Base-by-base conservation (phyloP, 2,888 invertebrate genomes). In the Macrophya alboannulata region DNA sequence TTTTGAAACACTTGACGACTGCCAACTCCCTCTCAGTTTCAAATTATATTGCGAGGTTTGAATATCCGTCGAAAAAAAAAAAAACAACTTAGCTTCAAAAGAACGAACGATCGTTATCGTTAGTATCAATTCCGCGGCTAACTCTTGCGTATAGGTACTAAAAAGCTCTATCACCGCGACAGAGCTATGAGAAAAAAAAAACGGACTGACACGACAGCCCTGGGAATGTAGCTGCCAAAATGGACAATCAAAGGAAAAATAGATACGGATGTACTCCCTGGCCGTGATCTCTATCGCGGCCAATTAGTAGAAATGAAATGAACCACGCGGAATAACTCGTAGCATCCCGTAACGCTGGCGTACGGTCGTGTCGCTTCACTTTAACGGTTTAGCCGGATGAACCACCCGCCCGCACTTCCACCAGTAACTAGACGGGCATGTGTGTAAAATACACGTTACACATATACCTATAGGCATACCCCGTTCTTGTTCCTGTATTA, bases 231-330 rank as follows among this genome's bases (percentile, higher is more conserved):
- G n/a, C 72, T 45, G 72, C 25, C 72, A 62, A 65, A 81, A 59
- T n/a, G 62, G 9, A 62, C 43, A 81, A 62, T 59, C 81, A 31
- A n/a, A 62, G 59, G 37, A 65, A 59, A 81, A n/a, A 65, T 62
- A n/a, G n/a, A 81, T 51, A 65, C 62, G 81, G 81, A 81, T 65
- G 65, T 62, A 62, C 43, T 55, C 21, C 62, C 40, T 59, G 62
- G 62, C 65, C 62, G 81, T 62, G 81, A 81, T 87, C 88, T 87
- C 91, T 89, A 91, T 91, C 91, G 77, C 55, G 88, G 91, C 90
- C 92, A 92, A 92, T 92, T 92, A 92, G 91, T 89, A 90, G 91
- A 91, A 92, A 92, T 92, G 90, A 91, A 91, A 92, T 92, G 91
- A 90, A 87, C 89, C 89, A 89, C 87, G 87, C 88, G 90, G 92